Evolutionary conservation across 2,888 invertebrate genomes (phyloP).

Genomic region (Chirona hameri): DNA sequence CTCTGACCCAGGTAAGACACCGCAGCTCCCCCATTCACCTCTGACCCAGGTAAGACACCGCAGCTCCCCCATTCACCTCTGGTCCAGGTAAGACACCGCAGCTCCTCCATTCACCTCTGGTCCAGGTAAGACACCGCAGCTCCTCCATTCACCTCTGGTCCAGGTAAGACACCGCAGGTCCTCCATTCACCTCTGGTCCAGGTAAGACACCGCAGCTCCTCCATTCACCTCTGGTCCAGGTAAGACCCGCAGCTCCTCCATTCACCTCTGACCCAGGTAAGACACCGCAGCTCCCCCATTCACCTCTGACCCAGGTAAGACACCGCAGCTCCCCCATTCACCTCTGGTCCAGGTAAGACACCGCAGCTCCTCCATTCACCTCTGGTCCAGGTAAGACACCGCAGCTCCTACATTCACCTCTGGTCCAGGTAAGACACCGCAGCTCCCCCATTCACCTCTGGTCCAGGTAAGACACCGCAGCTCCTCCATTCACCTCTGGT

Average conservation of each 20-base stretch:
- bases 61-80: background rate
- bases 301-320: background rate
- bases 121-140: no score
- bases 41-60: background rate
- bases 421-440: background rate
- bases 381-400: background rate
- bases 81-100: no score
- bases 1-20: background rate
- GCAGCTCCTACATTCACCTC: no score
- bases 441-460: background rate
- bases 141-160: background rate
- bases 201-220: no score
- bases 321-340: no score
- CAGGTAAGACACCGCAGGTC: no score
- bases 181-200: background rate
- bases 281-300: no score
- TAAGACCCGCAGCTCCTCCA: no score
- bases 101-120: background rate
- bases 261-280: background rate
- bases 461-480: no score
- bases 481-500: background rate
- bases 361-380: no score
- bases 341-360: background rate
- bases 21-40: no score
- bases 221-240: background rate